Conservation (phyloP, 2,113 vertebrate genomes). For the Spilogale gracilis region DNA sequence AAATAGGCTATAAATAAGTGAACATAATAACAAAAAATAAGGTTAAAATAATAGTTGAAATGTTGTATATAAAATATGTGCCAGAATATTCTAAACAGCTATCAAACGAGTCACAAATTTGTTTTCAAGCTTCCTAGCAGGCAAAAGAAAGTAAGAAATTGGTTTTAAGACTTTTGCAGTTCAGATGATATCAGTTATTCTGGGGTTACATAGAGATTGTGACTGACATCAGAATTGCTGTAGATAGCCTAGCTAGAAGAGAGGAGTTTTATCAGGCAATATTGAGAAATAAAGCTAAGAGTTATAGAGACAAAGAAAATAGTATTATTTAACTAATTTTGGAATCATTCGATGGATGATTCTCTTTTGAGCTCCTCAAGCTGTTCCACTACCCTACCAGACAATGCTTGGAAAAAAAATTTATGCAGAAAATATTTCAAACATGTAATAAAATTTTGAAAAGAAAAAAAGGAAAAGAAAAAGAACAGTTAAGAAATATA, state of each 20-base stretch:
- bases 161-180: not conserved
- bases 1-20: not conserved
- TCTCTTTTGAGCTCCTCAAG: not conserved
- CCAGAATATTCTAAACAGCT: not conserved
- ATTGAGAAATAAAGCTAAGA: not conserved
- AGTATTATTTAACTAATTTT: not conserved
- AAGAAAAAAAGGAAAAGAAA: not conserved
- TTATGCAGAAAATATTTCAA: not conserved
- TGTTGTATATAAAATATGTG: not conserved
- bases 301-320: not conserved
- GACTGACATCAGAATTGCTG: not conserved
- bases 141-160: conserved; percentile 22
- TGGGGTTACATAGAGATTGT: not conserved
- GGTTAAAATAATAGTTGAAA: not conserved
- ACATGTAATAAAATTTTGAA: not conserved
- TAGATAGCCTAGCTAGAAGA: not conserved
- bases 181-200: not conserved
- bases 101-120: not conserved
- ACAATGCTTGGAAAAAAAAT: not conserved
- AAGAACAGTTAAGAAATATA: not conserved
- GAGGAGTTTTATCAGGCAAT: not conserved
- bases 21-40: not conserved
- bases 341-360: not conserved
- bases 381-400: not conserved
- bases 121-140: not conserved